Conservation (phyloP, 2,113 vertebrate species). For the Desmodus rotundus region DNA sequence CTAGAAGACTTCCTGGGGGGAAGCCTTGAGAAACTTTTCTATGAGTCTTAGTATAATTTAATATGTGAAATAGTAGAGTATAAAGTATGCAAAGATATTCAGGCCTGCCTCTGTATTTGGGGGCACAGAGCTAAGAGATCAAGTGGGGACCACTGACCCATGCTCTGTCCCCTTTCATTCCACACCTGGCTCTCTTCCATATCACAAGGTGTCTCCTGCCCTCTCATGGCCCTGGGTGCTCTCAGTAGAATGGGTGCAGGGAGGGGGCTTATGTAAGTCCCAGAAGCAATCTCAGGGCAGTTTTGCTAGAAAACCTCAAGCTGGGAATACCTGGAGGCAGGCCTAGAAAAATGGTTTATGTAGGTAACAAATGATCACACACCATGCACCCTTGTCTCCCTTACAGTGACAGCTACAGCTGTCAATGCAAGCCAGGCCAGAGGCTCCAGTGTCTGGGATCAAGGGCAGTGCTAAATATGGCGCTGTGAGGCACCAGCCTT, state of each 20-base stretch:
- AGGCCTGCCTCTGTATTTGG: neutral
- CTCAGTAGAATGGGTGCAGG: neutral
- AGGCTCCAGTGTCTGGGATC: too few relatives aligned
- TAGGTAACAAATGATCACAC: neutral
- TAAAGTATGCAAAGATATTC: neutral
- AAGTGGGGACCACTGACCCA: too few relatives aligned
- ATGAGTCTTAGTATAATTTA: neutral
- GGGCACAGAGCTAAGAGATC: neutral
- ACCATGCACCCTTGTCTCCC: fast-evolving
- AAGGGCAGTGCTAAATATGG: neutral
- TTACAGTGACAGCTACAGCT: neutral
- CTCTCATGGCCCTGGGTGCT: neutral
- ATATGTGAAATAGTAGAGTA: neutral
- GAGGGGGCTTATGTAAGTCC: neutral
- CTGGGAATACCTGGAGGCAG: neutral
- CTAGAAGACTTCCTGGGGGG: neutral
- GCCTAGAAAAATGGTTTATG: neutral
- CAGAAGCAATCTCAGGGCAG: neutral
- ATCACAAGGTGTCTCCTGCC: too few relatives aligned
- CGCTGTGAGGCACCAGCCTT: fast-evolving
- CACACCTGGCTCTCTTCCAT: neutral
- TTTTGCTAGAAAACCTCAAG: neutral
- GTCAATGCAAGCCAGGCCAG: fast-evolving
- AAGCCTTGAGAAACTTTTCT: neutral
- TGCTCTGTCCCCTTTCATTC: neutral